Conservation (phyloP, 2,797 vertebrate genomes). For the Triplophysa bombifrons region DNA sequence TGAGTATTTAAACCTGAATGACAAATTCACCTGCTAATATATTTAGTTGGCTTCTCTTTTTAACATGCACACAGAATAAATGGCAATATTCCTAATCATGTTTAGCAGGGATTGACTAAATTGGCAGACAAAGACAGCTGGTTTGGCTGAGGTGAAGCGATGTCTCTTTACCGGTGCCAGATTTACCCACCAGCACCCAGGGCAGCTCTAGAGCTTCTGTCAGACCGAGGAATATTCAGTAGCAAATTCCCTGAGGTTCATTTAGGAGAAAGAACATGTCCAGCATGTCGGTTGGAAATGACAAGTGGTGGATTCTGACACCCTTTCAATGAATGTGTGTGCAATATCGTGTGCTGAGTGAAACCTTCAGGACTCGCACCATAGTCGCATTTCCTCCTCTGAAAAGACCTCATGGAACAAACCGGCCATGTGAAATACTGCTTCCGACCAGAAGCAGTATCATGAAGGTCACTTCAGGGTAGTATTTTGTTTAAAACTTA, state of each 20-base stretch:
- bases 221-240: conserved; percentile 31
- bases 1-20: background rate
- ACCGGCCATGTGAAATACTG: background rate
- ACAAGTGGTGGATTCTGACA: conserved; percentile 50
- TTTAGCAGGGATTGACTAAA: conserved; percentile 57
- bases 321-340: conserved; percentile 25
- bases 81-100: conserved; percentile 39
- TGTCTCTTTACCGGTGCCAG: conserved; percentile 60
- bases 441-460: background rate
- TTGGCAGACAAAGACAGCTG: conserved; percentile 60
- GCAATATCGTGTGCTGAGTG: conserved; percentile 12
- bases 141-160: conserved; percentile 64
- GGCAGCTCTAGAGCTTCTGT: conserved; percentile 50
- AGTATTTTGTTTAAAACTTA: conserved; percentile 24
- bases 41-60: conserved; percentile 25
- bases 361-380: conserved; percentile 30
- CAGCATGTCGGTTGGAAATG: conserved; percentile 49
- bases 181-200: conserved; percentile 55
- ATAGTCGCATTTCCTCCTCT: background rate
- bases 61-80: conserved; percentile 26
- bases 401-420: background rate
- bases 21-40: background rate
- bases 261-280: conserved; percentile 55
- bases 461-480: conserved; percentile 19
- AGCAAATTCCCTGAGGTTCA: conserved; percentile 50